phyloP scores from a whole-genome alignment of 2,888 invertebrate genomes.

The Pachymerium ferrugineum region DNA sequence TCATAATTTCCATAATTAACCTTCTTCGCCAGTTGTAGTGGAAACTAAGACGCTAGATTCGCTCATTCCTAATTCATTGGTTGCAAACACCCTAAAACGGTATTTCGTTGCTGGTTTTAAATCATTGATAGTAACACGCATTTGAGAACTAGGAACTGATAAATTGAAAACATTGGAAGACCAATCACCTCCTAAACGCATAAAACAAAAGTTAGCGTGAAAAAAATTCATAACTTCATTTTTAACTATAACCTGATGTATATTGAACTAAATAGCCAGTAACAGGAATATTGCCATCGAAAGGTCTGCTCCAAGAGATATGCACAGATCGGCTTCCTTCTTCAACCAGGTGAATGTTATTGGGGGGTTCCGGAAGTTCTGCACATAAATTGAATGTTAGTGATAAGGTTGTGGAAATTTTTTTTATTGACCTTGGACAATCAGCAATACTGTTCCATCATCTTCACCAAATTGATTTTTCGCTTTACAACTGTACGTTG shows the following conservation, averaged over 20 bases:
- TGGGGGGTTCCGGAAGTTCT: constrained; percentile 29
- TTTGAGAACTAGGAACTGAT: neutral
- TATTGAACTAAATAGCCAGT: constrained; percentile 27
- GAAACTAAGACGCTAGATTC: constrained; percentile 12
- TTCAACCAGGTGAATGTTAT: neutral
- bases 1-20: neutral
- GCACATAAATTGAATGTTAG: neutral
- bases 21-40: constrained; percentile 30
- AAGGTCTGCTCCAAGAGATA: constrained; percentile 7
- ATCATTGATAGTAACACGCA: neutral
- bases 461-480: constrained; percentile 36
- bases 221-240: too few relatives aligned
- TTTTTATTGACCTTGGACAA: constrained; percentile 34
- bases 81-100: constrained; percentile 28
- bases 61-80: constrained; percentile 28
- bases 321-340: constrained; percentile 17
- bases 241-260: constrained; percentile 16
- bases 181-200: constrained; percentile 12
- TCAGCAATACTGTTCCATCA: constrained; percentile 31
- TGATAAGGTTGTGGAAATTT: neutral
- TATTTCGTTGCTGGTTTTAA: constrained; percentile 28
- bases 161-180: neutral
- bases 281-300: constrained; percentile 28
- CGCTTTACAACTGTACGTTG: constrained; percentile 32
- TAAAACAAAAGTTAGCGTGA: neutral